A percentile compares a stretch with the other conserved stretches of the same genome.
phyloP scores from a whole-genome alignment of 2,113 vertebrate species.

The Dasyprocta punctata region DNA sequence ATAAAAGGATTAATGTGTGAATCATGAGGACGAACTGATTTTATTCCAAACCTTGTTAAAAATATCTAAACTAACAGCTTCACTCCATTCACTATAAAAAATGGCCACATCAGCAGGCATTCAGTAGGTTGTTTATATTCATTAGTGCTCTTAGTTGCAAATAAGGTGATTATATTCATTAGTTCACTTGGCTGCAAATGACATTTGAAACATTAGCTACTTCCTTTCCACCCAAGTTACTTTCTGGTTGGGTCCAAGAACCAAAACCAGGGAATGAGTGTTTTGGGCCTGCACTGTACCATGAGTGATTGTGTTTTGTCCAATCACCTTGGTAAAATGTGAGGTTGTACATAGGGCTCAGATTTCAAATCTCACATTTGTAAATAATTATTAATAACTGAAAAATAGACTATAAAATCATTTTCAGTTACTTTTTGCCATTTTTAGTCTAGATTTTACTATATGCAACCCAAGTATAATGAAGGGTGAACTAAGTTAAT shows the following conservation, averaged over 20 bases:
- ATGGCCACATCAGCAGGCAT: background rate
- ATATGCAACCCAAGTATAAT: background rate
- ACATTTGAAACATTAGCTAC: background rate
- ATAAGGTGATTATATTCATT: background rate
- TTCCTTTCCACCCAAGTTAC: background rate
- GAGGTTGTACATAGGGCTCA: background rate
- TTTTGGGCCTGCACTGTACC: background rate
- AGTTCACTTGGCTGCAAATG: background rate
- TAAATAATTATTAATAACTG: background rate
- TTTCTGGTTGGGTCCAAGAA: background rate
- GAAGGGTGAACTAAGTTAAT: background rate
- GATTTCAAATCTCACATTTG: background rate
- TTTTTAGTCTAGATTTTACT: slow-evolving; percentile 21
- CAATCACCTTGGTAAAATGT: background rate
- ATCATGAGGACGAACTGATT: background rate
- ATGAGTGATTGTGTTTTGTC: background rate
- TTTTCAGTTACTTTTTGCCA: slow-evolving; percentile 1
- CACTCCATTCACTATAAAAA: background rate
- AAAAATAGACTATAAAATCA: slow-evolving; percentile 8
- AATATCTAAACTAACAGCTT: slow-evolving; percentile 28
- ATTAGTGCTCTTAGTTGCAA: background rate
- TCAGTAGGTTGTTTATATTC: background rate
- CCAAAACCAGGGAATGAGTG: slow-evolving; percentile 14
- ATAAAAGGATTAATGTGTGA: slow-evolving; percentile 30
- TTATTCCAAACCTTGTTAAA: background rate